phyloP scores from a whole-genome alignment of 2,113 vertebrate species.

The Nannobrachium achirus region DNA sequence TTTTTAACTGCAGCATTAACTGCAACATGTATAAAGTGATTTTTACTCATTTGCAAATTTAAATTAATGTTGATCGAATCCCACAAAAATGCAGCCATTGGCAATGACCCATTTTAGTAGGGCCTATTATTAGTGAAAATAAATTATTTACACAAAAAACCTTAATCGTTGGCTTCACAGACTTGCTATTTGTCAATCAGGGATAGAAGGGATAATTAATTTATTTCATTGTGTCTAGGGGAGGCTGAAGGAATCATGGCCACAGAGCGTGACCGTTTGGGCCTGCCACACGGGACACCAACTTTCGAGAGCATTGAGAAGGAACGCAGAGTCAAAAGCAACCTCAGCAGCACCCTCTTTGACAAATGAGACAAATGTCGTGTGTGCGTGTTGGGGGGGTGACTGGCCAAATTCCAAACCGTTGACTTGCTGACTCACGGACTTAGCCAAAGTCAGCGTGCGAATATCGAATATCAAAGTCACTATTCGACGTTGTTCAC shows the following conservation, averaged over 20 bases:
- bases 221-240: constrained; percentile 62
- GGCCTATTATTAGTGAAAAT: too few relatives aligned
- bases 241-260: constrained; percentile 87
- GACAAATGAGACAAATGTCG: constrained; percentile 76
- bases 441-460: too few relatives aligned
- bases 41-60: too few relatives aligned
- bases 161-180: too few relatives aligned
- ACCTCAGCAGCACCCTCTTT: constrained; percentile 64
- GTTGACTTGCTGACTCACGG: too few relatives aligned
- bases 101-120: too few relatives aligned
- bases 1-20: background rate
- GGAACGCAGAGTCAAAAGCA: constrained; percentile 79
- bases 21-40: background rate
- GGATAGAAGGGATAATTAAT: background rate
- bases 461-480: too few relatives aligned
- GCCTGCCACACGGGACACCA: constrained; percentile 81
- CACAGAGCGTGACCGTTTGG: constrained; percentile 73
- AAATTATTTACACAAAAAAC: too few relatives aligned
- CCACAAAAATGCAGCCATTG: too few relatives aligned
- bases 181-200: background rate
- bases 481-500: too few relatives aligned
- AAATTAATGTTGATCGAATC: too few relatives aligned
- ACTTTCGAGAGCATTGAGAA: constrained; percentile 89
- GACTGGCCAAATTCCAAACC: too few relatives aligned
- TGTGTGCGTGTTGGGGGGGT: background rate